These are phyloP conservation scores for Pseudochromis fuscus DNA, from an alignment of 2,797 vertebrate species.

Conservation along the genomic window DNA sequence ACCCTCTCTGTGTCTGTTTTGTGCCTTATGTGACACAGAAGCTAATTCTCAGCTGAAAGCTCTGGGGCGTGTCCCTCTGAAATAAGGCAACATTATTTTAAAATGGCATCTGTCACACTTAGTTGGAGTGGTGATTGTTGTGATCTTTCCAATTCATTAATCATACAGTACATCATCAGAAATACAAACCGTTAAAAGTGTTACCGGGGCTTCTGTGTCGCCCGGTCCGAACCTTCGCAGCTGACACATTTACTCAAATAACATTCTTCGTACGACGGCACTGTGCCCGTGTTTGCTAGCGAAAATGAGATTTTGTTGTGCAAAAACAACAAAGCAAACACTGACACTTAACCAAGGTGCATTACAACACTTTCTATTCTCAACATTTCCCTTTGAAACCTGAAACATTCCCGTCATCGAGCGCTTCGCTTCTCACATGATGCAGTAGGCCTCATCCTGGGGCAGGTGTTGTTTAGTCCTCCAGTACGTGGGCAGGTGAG, in stretches of 20 bases:
- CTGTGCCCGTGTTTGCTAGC: slow-evolving; percentile 70
- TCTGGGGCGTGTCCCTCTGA: slow-evolving; percentile 75
- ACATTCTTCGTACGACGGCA: slow-evolving; percentile 74
- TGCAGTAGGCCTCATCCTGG: slow-evolving; percentile 92
- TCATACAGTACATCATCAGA: slow-evolving; percentile 65
- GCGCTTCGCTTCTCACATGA: slow-evolving; percentile 83
- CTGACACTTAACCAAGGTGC: slow-evolving; percentile 69
- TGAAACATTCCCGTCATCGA: slow-evolving; percentile 63
- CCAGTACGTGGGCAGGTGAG: slow-evolving; percentile 89
- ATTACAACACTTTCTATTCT: slow-evolving; percentile 45
- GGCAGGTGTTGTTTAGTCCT: slow-evolving; percentile 91
- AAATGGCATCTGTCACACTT: slow-evolving; percentile 81
- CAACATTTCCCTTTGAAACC: slow-evolving; percentile 44
- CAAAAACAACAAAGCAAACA: slow-evolving; percentile 77
- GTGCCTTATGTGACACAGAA: slow-evolving; percentile 67
- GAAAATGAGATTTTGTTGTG: slow-evolving; percentile 72
- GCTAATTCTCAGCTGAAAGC: slow-evolving; percentile 68
- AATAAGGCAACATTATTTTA: slow-evolving; percentile 84
- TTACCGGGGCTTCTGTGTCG: slow-evolving; percentile 32
- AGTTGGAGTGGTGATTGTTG: slow-evolving; percentile 71
- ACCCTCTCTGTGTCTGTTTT: slow-evolving; percentile 54
- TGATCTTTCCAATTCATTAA: slow-evolving; percentile 62
- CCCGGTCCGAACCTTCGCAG: slow-evolving; percentile 52
- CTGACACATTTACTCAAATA: slow-evolving; percentile 55
- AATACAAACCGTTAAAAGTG: slow-evolving; percentile 57